Base-by-base conservation (phyloP, 2,113 vertebrate genomes). In the Tachuris rubrigastra region DNA sequence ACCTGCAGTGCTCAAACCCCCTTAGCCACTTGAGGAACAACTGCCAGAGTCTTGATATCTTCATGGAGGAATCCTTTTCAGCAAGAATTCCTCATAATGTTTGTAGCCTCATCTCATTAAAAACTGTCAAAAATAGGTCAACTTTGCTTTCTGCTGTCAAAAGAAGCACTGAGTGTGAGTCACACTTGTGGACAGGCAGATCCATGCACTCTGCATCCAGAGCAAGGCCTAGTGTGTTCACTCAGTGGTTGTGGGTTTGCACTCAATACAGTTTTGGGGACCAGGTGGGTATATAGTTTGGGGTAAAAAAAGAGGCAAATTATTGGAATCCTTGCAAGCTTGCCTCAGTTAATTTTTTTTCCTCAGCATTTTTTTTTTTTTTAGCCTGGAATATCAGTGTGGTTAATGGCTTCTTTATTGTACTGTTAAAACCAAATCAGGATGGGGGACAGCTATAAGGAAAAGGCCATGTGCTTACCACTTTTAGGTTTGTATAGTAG, bases 51-150 rank as follows among this genome's bases (percentile, higher is more conserved):
- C 12, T 65, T 65, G 71, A 24, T 35, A 37, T 60, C 25, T 91
- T 13, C 39, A 37, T 35, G 68, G 41, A 87, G 62, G 33, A 78
- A 85, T 79, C 41, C 44, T 85, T 85, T 86, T 49, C 78, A 88
- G 75, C 8, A 28, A 73, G 49, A 69, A 23, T 50, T 66, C 16
- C 37, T 89, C 9, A 3, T 71, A 66, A 75, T 6, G 15, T 86
- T 95, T 94, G 71, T 74, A 93, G 73, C 60, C 20, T 83, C 12
- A 17, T 87, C 62, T 90, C 78, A 73, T 93, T 85, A 85, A 85
- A 90, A 94, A 44, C 58, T 83, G 46, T 79, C 53, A 89, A 93
- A 97, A 94, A 89, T 82, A 90, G 78, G 75, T 90, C 79, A 79
- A 1, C 85, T 87, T 90, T 69, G 13, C 75, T 91, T 87, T 39